A percentile compares a stretch with the other conserved stretches of the same genome.
These are phyloP conservation scores for Ptilodon capucinus DNA, from an alignment of 2,888 invertebrate genomes.

Conservation along the genomic window DNA sequence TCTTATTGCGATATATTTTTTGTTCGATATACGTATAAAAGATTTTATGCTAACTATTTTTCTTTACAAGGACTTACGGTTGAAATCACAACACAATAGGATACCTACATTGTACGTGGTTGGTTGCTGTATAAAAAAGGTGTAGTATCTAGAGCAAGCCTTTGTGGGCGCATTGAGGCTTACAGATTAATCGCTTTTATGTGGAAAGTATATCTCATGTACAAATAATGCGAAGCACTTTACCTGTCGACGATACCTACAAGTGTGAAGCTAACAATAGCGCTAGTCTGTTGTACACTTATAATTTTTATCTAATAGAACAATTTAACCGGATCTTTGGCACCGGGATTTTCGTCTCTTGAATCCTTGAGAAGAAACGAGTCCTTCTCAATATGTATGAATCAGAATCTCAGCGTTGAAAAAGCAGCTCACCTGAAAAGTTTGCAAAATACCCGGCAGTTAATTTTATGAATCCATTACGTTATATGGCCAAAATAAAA, in stretches of 20 bases:
- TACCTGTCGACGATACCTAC: neutral
- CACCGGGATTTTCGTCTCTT: neutral
- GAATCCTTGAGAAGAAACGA: too few relatives aligned
- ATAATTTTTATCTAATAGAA: too few relatives aligned
- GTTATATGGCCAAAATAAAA: constrained; percentile 12
- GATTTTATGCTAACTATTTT: constrained; percentile 15
- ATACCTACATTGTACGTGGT: constrained; percentile 14
- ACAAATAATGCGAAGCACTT: constrained; percentile 9
- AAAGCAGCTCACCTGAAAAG: too few relatives aligned
- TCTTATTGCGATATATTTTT: neutral
- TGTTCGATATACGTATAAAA: neutral
- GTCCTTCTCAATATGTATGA: too few relatives aligned
- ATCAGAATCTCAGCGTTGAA: too few relatives aligned
- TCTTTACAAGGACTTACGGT: constrained; percentile 42
- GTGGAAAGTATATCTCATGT: constrained; percentile 40
- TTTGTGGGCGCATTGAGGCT: constrained; percentile 64
- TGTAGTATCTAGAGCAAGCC: constrained; percentile 35
- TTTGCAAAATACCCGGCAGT: too few relatives aligned
- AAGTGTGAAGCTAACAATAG: neutral
- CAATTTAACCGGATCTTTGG: too few relatives aligned
- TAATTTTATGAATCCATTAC: neutral
- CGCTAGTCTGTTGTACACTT: too few relatives aligned
- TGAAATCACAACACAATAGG: constrained; percentile 53
- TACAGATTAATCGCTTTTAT: constrained; percentile 58
- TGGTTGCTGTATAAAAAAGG: constrained; percentile 59